Conservation (phyloP, 2,888 invertebrate genomes). For the Drosophila tanythrix region DNA sequence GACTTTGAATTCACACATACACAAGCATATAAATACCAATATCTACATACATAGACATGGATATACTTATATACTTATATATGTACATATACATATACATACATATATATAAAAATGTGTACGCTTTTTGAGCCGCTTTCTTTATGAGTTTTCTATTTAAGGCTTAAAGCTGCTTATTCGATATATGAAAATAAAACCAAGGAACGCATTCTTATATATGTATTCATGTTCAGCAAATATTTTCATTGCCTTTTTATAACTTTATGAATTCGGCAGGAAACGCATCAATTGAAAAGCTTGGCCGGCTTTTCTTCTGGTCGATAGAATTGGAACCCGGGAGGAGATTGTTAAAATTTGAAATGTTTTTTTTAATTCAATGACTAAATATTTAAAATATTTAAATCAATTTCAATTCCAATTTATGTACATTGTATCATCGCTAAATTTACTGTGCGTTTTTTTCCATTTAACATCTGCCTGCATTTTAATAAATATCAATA, state of each 20-base stretch:
- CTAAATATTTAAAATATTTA: not conserved
- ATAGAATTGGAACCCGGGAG: not conserved
- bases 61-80: not conserved
- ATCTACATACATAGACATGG: not conserved
- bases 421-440: not conserved
- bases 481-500: not conserved
- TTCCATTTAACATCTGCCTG: not conserved
- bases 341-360: not conserved
- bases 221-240: not conserved
- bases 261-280: not conserved
- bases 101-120: not conserved
- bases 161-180: slow-evolving; percentile 2
- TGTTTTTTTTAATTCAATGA: not conserved
- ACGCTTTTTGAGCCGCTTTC: not conserved
- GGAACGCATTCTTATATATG: not conserved
- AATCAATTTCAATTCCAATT: not conserved
- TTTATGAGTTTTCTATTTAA: slow-evolving; percentile 39
- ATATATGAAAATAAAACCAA: not conserved
- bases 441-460: not conserved
- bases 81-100: not conserved
- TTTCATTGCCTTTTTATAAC: not conserved
- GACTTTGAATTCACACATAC: slow-evolving; percentile 36
- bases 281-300: not conserved
- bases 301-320: not conserved
- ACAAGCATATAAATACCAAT: not conserved